Base-by-base conservation (phyloP, 2,888 invertebrate genomes). In the Reticulitermes lucifugus region DNA sequence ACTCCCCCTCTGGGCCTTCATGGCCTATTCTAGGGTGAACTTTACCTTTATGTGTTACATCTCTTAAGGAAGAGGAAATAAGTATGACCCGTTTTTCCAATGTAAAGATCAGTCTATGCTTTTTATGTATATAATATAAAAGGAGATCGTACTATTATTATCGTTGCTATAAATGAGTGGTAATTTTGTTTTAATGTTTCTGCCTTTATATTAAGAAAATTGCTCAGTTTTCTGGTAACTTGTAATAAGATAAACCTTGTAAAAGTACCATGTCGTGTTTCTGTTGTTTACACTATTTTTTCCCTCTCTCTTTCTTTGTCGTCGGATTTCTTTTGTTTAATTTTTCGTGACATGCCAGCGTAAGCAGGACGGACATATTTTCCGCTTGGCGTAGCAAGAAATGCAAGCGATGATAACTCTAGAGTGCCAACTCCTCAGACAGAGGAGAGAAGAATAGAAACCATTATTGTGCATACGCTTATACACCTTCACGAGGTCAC, bases 311-410 rank as follows among this genome's bases (percentile, higher is more conserved):
- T 70, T 71, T 51, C 43, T 83, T 25, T 83, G 41, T 81, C 43
- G 29, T 81, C 65, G 60, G 65, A 43, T 75, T 77, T 51, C 77
- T 25, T 83, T 73, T 83, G 84, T 84, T 77, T 79, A 60, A 59
- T 84, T 84, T 77, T 77, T 77, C 65, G 84, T 83, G 83, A 83
- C 60, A 51, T 83, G 65, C 46, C 65, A 43, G 70, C 7, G 70
- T 70, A 81, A 81, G 77, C 41, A 81, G 51, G 75, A 83, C 75
- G 83, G 75, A 83, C 84, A 84, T 35, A 79, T 84, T 84, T 84
- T 84, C 79, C 46, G 84, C 84, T 84, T 71, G 22, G 59, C 73
- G 65, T 83, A 73, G 75, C 71, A 83, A 83, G 83, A 83, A 75
- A 83, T 71, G 55, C 55, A 46, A 65, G 81, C 77, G 77, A 77